Evolutionary conservation across 1,140 invertebrate species (phyloP), one percentile per base, ranked within the genome.

Genomic region (Drosophila ambigua): DNA sequence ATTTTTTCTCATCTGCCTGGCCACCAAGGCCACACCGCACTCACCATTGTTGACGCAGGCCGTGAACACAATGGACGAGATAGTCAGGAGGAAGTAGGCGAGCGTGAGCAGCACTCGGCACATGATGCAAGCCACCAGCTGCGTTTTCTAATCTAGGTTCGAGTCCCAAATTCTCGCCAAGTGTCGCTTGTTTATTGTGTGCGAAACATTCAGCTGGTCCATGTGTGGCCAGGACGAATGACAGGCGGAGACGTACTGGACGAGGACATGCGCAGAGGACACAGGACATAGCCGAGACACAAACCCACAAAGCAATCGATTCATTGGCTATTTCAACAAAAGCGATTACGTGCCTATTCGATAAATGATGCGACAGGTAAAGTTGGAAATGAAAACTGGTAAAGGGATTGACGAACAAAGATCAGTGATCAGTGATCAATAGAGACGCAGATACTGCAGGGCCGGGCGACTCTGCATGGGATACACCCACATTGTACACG

Each of bases 401-500:
- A 48, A 44, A 11, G 48, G 8, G 8, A 4, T 9, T 44, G 7
- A 23, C 0, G 8, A 2, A 11, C 0, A 6, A 3, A 16, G 4
- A 9, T 9, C 11, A 9, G 5, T 1, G 8, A 20, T 76, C 16
- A 16, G 16, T 16, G 16, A 16, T 16, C 16, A 16, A 20, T 83
- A 88, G 35, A 87, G 83, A 9, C 83, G 75, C 45, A 91, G 59
- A 39, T 91, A 91, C 54, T 91, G 84, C 0, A 91, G 39, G 0
- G 93, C 93, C 59, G 87, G 87, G 13, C 82, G 84, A 55, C 92
- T 93, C 31, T 90, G 87, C 35, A 93, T 90, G 7, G 92, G 92
- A 39, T 93, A 92, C 2, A 94, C 95, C 95, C 0, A 94, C 93
- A 2, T 88, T 72, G 11, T 93, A 84, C 87, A 94, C 16, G 16